These are phyloP conservation scores for Eremophila alpestris DNA, from an alignment of 2,797 vertebrate species.

Conservation along the genomic window DNA sequence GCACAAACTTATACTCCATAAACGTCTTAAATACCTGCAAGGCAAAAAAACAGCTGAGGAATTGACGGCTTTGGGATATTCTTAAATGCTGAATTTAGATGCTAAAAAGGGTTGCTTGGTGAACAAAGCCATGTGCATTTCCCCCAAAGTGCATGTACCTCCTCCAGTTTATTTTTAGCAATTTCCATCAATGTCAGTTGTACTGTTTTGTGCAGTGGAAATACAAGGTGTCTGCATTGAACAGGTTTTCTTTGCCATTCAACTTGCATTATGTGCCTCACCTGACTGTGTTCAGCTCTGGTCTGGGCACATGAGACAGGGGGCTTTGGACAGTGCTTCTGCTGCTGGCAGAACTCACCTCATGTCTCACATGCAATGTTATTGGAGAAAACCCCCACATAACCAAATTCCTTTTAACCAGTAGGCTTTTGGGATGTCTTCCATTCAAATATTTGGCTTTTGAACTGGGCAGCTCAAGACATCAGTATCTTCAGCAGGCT, in stretches of 20 bases:
- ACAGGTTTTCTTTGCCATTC: neutral
- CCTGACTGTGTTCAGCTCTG: neutral
- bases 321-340: neutral
- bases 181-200: neutral
- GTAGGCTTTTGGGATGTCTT: neutral
- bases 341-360: neutral
- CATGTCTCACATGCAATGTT: neutral
- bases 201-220: neutral
- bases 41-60: neutral
- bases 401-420: neutral
- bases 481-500: neutral
- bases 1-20: neutral
- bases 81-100: neutral
- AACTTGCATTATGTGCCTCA: neutral
- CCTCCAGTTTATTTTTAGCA: neutral
- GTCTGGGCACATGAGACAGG: fast-evolving
- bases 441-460: neutral
- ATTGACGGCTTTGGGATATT: neutral
- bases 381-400: neutral
- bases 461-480: neutral
- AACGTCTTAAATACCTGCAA: neutral
- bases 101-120: neutral
- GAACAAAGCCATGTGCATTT: neutral
- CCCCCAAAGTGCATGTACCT: neutral
- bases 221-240: neutral